These are phyloP conservation scores for Perizoma affinitatum DNA, from an alignment of 2,888 invertebrate species.

Conservation along the genomic window DNA sequence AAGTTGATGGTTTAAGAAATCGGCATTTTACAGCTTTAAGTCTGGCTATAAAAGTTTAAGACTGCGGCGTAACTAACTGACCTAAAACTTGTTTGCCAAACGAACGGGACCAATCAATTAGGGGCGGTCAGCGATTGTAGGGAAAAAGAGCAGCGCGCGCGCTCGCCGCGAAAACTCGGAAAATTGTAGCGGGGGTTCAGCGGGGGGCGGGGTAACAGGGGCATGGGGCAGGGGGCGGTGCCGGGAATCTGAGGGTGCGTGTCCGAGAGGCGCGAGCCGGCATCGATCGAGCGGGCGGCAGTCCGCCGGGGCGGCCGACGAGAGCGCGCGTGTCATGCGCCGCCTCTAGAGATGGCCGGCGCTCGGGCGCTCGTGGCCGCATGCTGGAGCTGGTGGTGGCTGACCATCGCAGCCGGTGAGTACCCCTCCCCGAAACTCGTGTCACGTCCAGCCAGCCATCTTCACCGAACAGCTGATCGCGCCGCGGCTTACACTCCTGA, in stretches of 20 bases:
- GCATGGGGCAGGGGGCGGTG: slow-evolving; percentile 59
- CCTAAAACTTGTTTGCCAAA: slow-evolving; percentile 80
- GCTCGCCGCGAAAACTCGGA: slow-evolving; percentile 83
- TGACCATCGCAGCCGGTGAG: slow-evolving; percentile 81
- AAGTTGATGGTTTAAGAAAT: too few relatives aligned
- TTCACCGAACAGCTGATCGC: slow-evolving; percentile 65
- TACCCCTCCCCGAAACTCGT: slow-evolving; percentile 45
- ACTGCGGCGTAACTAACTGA: slow-evolving; percentile 64
- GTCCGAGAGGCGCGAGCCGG: slow-evolving; percentile 65
- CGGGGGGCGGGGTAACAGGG: slow-evolving; percentile 47
- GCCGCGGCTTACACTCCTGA: slow-evolving; percentile 47
- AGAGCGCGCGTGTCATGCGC: slow-evolving; percentile 83
- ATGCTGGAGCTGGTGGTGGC: slow-evolving; percentile 83
- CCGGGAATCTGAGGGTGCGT: slow-evolving; percentile 73
- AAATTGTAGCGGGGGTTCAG: slow-evolving; percentile 66
- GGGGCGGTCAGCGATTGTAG: slow-evolving; percentile 81
- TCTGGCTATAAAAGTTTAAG: slow-evolving; percentile 18
- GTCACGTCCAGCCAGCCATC: slow-evolving; percentile 1
- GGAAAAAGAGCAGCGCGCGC: slow-evolving; percentile 84
- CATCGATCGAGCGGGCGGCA: slow-evolving; percentile 70
- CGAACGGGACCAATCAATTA: slow-evolving; percentile 81
- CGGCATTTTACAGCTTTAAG: neutral
- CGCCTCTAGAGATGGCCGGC: slow-evolving; percentile 82
- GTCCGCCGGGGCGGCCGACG: slow-evolving; percentile 84
- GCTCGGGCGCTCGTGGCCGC: slow-evolving; percentile 83